Percentiles rank a stretch among this genome's conserved stretches.
Evolutionary conservation across 2,113 vertebrate species (phyloP).

Genomic region (Centropristis striata): DNA sequence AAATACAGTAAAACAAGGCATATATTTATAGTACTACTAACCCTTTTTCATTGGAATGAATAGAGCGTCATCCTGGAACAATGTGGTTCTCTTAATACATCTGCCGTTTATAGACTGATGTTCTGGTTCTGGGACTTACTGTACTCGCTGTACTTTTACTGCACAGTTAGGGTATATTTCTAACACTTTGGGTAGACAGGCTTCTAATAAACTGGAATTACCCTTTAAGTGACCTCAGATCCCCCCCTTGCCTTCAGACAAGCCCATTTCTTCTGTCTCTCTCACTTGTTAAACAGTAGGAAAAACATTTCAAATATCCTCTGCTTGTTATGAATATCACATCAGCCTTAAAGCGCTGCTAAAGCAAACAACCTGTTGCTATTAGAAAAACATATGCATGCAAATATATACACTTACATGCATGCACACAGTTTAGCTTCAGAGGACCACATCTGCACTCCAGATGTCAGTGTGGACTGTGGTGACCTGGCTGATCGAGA

Average conservation of each 20-base stretch:
- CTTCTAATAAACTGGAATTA: background rate
- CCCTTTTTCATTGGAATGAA: background rate
- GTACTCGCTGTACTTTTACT: background rate
- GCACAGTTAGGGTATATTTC: no score
- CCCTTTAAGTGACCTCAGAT: background rate
- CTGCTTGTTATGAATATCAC: slow-evolving; percentile 46
- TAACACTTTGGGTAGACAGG: background rate
- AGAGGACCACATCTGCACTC: slow-evolving; percentile 55
- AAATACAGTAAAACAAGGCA: no score
- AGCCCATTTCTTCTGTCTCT: background rate
- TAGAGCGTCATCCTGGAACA: background rate
- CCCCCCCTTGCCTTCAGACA: slow-evolving; percentile 1
- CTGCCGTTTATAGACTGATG: background rate
- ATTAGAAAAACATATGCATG: slow-evolving; percentile 33
- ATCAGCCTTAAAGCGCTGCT: slow-evolving; percentile 38
- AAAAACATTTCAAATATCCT: slow-evolving; percentile 32
- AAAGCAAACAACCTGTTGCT: slow-evolving; percentile 33
- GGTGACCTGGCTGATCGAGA: slow-evolving; percentile 28
- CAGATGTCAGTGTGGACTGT: slow-evolving; percentile 63
- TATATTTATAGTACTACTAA: no score
- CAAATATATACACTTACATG: slow-evolving; percentile 31
- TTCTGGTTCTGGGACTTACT: background rate
- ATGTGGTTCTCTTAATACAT: background rate
- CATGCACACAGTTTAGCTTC: slow-evolving; percentile 21
- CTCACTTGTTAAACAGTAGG: slow-evolving; percentile 24